A percentile compares a stretch with the other conserved stretches of the same genome.
phyloP scores from a whole-genome alignment of 2,113 vertebrate species.

The Cranoglanis bouderius region DNA sequence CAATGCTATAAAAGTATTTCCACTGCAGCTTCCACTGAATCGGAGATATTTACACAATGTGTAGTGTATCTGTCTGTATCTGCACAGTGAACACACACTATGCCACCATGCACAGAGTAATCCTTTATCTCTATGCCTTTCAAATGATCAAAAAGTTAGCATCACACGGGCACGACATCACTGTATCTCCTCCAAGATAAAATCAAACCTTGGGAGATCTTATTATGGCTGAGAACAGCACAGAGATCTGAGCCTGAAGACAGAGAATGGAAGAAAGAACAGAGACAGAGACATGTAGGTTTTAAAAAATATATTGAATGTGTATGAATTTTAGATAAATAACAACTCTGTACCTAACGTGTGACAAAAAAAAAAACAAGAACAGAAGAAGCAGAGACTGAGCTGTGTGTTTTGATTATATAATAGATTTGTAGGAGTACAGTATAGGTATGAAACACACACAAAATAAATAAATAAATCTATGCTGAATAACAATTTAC shows the following conservation, averaged over 20 bases:
- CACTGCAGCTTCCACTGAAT: background rate
- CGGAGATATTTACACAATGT: background rate
- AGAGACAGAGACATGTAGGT: background rate
- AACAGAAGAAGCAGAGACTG: background rate
- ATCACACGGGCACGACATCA: background rate
- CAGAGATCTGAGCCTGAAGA: background rate
- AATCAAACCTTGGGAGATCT: conserved; percentile 10
- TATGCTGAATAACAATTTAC: too few species aligned
- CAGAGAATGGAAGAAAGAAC: background rate
- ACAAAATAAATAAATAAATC: background rate
- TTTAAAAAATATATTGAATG: background rate
- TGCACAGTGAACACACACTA: background rate
- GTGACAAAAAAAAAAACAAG: background rate
- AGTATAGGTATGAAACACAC: background rate
- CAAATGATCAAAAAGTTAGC: conserved; percentile 21
- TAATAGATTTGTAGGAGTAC: background rate
- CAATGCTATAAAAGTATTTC: background rate
- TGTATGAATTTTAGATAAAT: background rate
- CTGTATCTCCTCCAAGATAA: conserved; percentile 16
- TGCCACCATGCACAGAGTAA: background rate
- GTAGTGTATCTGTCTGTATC: background rate
- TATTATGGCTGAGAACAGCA: background rate
- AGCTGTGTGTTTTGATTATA: background rate
- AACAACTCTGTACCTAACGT: background rate
- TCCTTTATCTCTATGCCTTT: conserved; percentile 1